Conservation (phyloP, 2,113 vertebrate genomes). For the Ellobius talpinus region DNA sequence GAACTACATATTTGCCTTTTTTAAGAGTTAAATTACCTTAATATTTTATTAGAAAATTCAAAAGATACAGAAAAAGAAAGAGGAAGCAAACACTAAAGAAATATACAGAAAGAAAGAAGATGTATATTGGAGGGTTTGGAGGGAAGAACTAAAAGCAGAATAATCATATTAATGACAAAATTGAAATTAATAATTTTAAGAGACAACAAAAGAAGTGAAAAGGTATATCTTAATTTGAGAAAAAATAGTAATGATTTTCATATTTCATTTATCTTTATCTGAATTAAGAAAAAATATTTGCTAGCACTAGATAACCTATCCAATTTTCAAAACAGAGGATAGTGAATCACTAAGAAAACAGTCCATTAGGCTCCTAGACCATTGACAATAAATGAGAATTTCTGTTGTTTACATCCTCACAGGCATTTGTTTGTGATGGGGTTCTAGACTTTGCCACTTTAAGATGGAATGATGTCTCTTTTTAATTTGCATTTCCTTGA, state of each 20-base stretch:
- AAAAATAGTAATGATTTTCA: neutral
- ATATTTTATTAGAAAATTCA: neutral
- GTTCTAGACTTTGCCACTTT: neutral
- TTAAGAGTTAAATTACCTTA: neutral
- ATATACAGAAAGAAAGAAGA: neutral
- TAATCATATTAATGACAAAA: neutral
- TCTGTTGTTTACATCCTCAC: neutral
- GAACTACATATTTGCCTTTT: no score
- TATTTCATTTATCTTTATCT: constrained; percentile 11
- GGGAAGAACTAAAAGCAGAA: neutral
- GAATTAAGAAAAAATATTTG: constrained; percentile 29
- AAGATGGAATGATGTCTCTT: neutral
- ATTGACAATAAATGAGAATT: neutral
- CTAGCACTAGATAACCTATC: neutral
- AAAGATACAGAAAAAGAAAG: neutral
- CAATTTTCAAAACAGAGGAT: neutral
- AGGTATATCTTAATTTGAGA: neutral
- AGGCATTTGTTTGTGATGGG: neutral
- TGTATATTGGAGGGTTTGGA: neutral
- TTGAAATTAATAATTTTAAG: neutral
- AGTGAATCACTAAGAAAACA: constrained; percentile 3
- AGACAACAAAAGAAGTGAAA: neutral
- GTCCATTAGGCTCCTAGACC: neutral
- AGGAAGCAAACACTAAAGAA: neutral
- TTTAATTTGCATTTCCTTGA: neutral